Base-by-base conservation (phyloP, 2,113 vertebrate species). In the Paracanthobrama guichenoti region DNA sequence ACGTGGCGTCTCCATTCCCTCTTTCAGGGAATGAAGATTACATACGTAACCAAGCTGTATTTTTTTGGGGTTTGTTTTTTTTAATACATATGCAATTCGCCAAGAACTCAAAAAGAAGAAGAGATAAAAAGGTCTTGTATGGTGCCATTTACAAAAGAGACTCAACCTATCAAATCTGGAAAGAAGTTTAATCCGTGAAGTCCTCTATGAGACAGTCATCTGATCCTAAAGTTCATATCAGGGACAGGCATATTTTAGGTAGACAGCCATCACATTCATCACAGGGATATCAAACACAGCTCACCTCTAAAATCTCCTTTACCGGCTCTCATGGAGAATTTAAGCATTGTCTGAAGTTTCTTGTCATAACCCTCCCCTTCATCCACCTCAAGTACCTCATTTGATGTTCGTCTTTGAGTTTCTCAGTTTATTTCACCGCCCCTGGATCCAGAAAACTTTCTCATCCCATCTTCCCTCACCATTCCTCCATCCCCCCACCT, bases 211-310 rank as follows among this genome's bases (percentile, higher is more conserved):
- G 53, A 80, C 20, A 42, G 50, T 69, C 59, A 60, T 84, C 78
- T 73, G 46, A 4, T 75, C 50, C 78, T 75, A 26, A 73, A 55
- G 80, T 86, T 85, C 89, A 89, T 39, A 60, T 22, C 22, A 75
- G 83, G 82, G 77, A 89, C 75, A 76, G 24, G 72, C 53, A 62
- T 83, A 79, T 81, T 81, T 69, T 62, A 77, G 67, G 22, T 20
- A 83, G 85, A 57, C 83, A 87, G 55, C 77, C 75, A 24, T 85
- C 67, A 75, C 48, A 79, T 53, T 71, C 80, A 62, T 48, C 55
- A 42, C 69, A 57, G 73, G 20, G 74, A 88, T 85, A 81, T 88
- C 87, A 88, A 87, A 88, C 73, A 79, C 26, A 53, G 55, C 31
- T 87, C 59, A 72, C 78, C 53, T 87, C 71, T 72, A 50, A 85